phyloP scores from a whole-genome alignment of 1,140 invertebrate genomes.

The Oedothorax gibbosus region DNA sequence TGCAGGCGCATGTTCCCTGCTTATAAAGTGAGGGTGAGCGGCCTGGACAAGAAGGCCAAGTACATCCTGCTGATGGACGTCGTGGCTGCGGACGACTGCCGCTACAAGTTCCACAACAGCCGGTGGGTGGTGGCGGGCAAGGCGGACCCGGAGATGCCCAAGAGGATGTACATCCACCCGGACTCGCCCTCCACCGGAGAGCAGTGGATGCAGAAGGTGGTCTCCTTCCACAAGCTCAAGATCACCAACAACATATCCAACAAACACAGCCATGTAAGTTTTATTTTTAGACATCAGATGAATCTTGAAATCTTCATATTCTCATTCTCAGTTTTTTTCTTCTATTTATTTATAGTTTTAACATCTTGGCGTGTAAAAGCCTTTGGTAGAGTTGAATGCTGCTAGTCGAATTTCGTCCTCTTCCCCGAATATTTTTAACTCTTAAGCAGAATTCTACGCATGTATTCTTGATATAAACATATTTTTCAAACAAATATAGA shows the following conservation, averaged over 20 bases:
- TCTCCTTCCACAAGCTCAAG: slow-evolving; percentile 99
- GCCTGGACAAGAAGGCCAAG: slow-evolving; percentile 96
- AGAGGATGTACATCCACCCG: slow-evolving; percentile 99
- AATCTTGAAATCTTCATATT: no score
- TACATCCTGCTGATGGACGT: slow-evolving; percentile 91
- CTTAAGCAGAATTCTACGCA: no score
- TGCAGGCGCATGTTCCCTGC: slow-evolving; percentile 96
- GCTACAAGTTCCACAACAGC: slow-evolving; percentile 70
- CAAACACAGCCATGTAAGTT: slow-evolving; percentile 99
- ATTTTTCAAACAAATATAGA: no score
- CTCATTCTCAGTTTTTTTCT: no score
- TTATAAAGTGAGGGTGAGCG: slow-evolving; percentile 96
- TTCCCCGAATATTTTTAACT: no score
- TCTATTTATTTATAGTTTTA: no score
- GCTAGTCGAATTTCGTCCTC: no score
- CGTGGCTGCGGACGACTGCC: slow-evolving; percentile 69
- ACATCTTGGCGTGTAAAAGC: no score
- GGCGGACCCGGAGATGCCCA: slow-evolving; percentile 98
- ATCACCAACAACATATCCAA: slow-evolving; percentile 99
- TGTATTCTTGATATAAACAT: no score
- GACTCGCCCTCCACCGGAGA: slow-evolving; percentile 97
- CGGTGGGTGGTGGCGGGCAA: slow-evolving; percentile 84
- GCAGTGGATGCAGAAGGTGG: slow-evolving; percentile 99
- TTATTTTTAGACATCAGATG: neutral
- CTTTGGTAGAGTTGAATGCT: no score